Evolutionary conservation across 2,113 vertebrate genomes (phyloP), one percentile per base, ranked within the genome.

Genomic region (Synodontis membranacea): DNA sequence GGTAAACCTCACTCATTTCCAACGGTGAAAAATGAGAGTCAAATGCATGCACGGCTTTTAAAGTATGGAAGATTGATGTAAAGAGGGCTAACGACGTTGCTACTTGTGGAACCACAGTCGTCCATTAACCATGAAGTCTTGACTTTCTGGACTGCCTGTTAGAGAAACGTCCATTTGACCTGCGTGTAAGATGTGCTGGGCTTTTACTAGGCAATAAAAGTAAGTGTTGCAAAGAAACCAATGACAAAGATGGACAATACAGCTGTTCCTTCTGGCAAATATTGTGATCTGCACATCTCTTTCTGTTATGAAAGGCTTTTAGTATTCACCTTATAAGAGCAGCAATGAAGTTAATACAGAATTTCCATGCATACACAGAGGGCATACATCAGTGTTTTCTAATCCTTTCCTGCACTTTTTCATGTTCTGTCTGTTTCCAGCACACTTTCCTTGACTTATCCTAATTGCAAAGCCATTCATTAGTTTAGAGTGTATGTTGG

Each of bases 241-340:
- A 68, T 76, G 54, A 39, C 56, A 37, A 31, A 68, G 46, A 28
- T 34, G 14, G 44, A 54, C 37, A 68, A 85, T 48, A 83, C 74
- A 70, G 62, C 72, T 86, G 84, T 88, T 83, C 72, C 23, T 75
- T 82, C 5, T 83, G 84, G 15, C n/a, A 52, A 64, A 64, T 60
- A 8, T 8, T 50, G 54, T 52, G n/a, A 58, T 66, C 44, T 79
- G 74, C 54, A 76, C 74, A 85, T 64, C 72, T 78, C 60, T 34
- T 83, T 28, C 5, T 66, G 28, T 5, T 19, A 85, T 60, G 54
- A 19, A 19, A 28, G 72, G 31, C 68, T 56, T 48, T 88, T 80
- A 66, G 15, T 52, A 44, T 50, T 83, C 17, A 83, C 21, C 64
- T 83, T 11, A 70, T 37, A 83, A 70, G 10, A 50, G 10, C 46